Conservation (phyloP, 1,140 invertebrate genomes). For the Drosophila busckii region DNA sequence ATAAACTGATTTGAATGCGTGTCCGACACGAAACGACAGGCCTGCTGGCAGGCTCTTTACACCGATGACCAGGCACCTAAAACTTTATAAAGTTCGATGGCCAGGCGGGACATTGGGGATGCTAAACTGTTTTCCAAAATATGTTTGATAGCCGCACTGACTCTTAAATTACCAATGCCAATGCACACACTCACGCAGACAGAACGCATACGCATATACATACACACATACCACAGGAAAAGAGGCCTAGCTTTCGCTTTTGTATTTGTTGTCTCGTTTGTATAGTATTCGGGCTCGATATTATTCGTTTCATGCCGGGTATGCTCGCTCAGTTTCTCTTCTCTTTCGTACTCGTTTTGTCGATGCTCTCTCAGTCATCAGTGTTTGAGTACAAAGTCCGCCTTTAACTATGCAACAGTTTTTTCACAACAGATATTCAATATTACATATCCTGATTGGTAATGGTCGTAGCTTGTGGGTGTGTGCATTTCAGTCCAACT, state of each 20-base stretch:
- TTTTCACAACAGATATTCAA: constrained; percentile 59
- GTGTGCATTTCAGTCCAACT: constrained; percentile 42
- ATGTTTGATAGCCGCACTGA: no score
- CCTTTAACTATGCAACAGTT: constrained; percentile 64
- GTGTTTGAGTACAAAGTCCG: constrained; percentile 13
- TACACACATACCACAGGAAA: constrained; percentile 2
- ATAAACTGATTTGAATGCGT: constrained; percentile 75
- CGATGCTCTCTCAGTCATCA: constrained; percentile 2
- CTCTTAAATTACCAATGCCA: constrained; percentile 1
- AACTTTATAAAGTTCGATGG: constrained; percentile 69
- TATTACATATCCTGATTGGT: constrained; percentile 37
- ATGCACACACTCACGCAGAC: constrained; percentile 20
- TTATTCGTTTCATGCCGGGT: constrained; percentile 18
- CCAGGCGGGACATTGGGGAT: constrained; percentile 20
- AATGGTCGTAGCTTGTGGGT: constrained; percentile 5
- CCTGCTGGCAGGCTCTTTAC: constrained; percentile 19
- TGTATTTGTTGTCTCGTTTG: constrained; percentile 56
- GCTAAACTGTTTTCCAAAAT: no score
- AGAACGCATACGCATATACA: constrained; percentile 5
- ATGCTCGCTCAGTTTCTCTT: constrained; percentile 10
- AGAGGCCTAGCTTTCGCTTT: constrained; percentile 67
- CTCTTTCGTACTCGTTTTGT: background rate
- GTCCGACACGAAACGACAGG: constrained; percentile 29
- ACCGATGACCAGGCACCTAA: constrained; percentile 57
- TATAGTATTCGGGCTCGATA: constrained; percentile 21